These are phyloP conservation scores for Amphipyra berbera DNA, from an alignment of 2,888 invertebrate genomes.

Conservation along the genomic window DNA sequence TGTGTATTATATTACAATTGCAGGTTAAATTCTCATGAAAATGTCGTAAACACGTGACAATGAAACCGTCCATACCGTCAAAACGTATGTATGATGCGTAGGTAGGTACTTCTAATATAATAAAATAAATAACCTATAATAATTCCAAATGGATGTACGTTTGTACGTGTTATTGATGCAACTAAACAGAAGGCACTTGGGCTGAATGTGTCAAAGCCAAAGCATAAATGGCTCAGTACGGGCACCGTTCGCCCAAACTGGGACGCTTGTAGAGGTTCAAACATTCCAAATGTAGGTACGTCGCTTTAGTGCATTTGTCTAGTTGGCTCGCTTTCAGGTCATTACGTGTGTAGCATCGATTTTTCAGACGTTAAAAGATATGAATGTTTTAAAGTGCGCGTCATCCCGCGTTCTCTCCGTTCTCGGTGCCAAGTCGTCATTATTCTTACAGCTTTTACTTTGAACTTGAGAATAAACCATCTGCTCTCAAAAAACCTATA, in stretches of 20 bases:
- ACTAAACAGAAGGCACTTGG: conserved; percentile 14
- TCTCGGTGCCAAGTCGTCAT: conserved; percentile 9
- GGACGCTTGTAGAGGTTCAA: conserved; percentile 30
- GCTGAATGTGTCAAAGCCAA: conserved; percentile 22
- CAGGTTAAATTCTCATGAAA: conserved; percentile 29
- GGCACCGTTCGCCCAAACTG: conserved; percentile 23
- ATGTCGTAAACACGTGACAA: conserved; percentile 11
- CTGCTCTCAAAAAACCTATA: no score
- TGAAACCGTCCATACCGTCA: background rate
- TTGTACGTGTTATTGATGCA: conserved; percentile 10
- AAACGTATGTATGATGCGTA: conserved; percentile 22
- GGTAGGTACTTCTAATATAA: conserved; percentile 2
- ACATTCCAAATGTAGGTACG: conserved; percentile 29
- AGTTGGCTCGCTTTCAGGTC: conserved; percentile 58
- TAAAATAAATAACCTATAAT: conserved; percentile 8
- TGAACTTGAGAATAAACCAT: background rate
- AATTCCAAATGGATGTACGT: conserved; percentile 3
- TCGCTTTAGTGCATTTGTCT: conserved; percentile 41
- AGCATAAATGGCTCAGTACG: conserved; percentile 38
- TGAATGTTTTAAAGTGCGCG: conserved; percentile 17
- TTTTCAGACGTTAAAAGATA: conserved; percentile 38
- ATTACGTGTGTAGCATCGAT: conserved; percentile 52
- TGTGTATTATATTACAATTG: conserved; percentile 15
- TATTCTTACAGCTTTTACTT: conserved; percentile 25
- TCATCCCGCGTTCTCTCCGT: conserved; percentile 10